Base-by-base conservation (phyloP, 2,888 invertebrate species). In the Galerucella pusilla region DNA sequence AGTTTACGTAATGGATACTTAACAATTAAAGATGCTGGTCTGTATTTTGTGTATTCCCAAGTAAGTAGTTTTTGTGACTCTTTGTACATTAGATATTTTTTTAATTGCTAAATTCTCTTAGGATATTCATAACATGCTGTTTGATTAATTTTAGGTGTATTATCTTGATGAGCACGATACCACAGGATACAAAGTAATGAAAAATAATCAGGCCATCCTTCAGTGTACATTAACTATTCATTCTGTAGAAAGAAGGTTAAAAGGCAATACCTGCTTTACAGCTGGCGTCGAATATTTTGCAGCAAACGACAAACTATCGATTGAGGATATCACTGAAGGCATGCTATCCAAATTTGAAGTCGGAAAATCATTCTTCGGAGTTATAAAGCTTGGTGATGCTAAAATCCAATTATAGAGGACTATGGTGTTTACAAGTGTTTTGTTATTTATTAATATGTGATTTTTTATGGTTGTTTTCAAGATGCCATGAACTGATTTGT, bases 361-460 rank as follows among this genome's bases (percentile, higher is more conserved):
- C 1, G 94, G 94, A 79, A 94, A 94, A 85, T 95, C 94, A 82
- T 96, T 94, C 89, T 94, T 95, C 81, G 96, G 95, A 52, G 89
- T 94, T n/a, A 90, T 94, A 70, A 94, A 93, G 86, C 87, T 94
- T n/a, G 92, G 91, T 16, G 92, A 92, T 80, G 76, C 85, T 45
- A 87, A 75, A 65, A 61, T 78, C 42, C 64, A 65, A 28, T n/a
- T 12, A 25, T 14, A 54, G 54, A 54, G 28, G 14, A 52, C 20
- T 20, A n/a, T 25, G 52, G 20, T 52, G 25, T 52, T 1, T 16
- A 12, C 2, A 28, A 28, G 12, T 54, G n/a, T 49, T 63, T 70
- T 70, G 6, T 49, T 69, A 54, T 64, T 69, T 70, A 54, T 64
- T 70, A 35, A 54, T 69, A 61, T 61, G 59, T 69, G 69, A 70